Conservation (phyloP, 1,140 invertebrate genomes). For the Drosophila nasuta region DNA sequence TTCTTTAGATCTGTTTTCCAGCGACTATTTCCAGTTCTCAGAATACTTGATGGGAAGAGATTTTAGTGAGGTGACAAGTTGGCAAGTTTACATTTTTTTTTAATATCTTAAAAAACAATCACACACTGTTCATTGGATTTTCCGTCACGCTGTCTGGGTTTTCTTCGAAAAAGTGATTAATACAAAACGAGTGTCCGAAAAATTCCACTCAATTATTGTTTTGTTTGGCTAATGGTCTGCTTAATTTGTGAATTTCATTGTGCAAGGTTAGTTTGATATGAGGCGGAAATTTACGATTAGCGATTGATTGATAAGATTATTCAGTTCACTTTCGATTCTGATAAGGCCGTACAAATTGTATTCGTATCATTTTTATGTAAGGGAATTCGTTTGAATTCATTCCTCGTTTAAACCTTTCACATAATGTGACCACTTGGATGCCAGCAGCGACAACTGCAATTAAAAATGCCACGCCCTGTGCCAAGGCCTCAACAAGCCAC, state of each 20-base stretch:
- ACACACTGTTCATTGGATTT: neutral
- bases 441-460: conserved; percentile 37
- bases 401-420: conserved; percentile 8
- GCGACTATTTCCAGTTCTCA: too few relatives aligned
- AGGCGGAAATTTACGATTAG: neutral
- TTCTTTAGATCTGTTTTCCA: too few relatives aligned
- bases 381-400: neutral
- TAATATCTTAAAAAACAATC: neutral
- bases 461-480: conserved; percentile 35
- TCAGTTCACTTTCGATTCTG: conserved; percentile 3
- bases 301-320: conserved; percentile 3
- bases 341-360: neutral
- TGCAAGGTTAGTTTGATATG: conserved; percentile 21
- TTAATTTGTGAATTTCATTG: neutral
- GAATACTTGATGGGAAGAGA: too few relatives aligned
- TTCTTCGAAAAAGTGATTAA: neutral
- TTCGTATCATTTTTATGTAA: neutral
- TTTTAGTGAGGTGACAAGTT: too few relatives aligned
- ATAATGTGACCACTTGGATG: conserved; percentile 16
- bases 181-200: neutral
- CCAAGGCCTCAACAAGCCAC: conserved; percentile 44
- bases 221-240: neutral
- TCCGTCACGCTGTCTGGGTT: neutral
- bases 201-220: neutral
- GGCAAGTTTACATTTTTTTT: neutral